phyloP scores from a whole-genome alignment of 2,888 invertebrate species.

The Dicyrtomina minuta region DNA sequence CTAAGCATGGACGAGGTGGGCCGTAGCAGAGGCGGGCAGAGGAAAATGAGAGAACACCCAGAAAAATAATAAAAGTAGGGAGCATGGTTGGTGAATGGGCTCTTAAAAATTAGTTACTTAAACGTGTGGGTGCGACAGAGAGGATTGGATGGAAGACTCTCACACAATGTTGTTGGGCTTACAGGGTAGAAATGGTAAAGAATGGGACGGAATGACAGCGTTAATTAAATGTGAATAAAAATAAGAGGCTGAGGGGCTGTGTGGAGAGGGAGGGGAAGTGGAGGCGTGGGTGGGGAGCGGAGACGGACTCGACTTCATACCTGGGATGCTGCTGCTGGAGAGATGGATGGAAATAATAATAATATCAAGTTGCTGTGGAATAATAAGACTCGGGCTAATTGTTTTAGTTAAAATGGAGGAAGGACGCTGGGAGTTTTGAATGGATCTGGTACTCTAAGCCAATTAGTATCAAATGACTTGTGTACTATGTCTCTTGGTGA shows the following conservation, averaged over 20 bases:
- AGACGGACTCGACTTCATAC: no score
- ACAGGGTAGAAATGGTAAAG: slow-evolving; percentile 3
- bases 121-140: not conserved
- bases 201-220: not conserved
- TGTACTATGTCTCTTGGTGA: slow-evolving; percentile 8
- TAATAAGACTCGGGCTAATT: not conserved
- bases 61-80: slow-evolving; percentile 13
- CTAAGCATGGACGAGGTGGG: slow-evolving; percentile 21
- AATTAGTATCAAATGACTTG: slow-evolving; percentile 34
- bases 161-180: not conserved
- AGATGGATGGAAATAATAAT: no score
- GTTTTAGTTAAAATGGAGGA: not conserved
- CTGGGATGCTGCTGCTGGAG: no score
- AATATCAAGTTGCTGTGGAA: no score
- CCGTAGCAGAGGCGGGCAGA: not conserved
- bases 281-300: no score
- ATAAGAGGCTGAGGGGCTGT: not conserved
- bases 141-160: not conserved
- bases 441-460: slow-evolving; percentile 13
- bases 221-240: not conserved
- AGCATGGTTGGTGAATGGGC: not conserved
- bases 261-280: not conserved
- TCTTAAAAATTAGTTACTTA: not conserved
- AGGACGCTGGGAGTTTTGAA: not conserved
- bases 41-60: slow-evolving; percentile 17